Evolutionary conservation across 2,888 invertebrate genomes (phyloP).

Genomic region (Antitype chi): DNA sequence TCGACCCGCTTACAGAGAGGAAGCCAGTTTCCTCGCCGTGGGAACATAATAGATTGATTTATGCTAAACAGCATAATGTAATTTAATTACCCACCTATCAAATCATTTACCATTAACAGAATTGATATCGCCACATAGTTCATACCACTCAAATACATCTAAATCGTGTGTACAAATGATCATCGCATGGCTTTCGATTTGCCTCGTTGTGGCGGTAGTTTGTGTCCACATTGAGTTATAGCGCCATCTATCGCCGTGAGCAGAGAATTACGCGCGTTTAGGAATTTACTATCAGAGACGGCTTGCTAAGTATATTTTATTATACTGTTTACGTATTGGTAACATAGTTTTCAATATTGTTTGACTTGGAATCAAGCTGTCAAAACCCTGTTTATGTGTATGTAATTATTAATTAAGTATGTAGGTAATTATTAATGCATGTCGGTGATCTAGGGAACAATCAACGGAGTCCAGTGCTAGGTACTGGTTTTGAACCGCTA

Average conservation of each 20-base stretch:
- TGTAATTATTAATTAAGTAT: no score
- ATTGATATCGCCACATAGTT: constrained; percentile 35
- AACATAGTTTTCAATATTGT: constrained; percentile 4
- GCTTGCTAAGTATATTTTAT: constrained; percentile 54
- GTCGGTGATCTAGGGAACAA: background rate
- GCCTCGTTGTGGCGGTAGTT: constrained; percentile 59
- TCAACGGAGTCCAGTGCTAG: background rate
- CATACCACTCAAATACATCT: constrained; percentile 42
- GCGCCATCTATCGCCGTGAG: constrained; percentile 55
- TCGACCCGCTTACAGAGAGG: no score
- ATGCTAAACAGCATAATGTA: background rate
- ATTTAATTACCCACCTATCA: constrained; percentile 3
- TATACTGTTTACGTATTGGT: constrained; percentile 28
- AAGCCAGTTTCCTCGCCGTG: background rate
- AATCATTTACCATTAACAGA: constrained; percentile 9
- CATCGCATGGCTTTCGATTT: constrained; percentile 59
- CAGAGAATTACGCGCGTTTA: constrained; percentile 60
- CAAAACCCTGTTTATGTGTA: no score
- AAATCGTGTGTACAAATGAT: constrained; percentile 53
- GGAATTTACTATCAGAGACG: constrained; percentile 49
- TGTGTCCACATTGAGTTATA: constrained; percentile 58
- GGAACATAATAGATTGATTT: background rate
- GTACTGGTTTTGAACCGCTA: background rate
- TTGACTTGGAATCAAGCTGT: constrained; percentile 7
- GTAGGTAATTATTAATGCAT: no score